Evolutionary conservation across 2,888 invertebrate species (phyloP), one percentile per base, ranked within the genome.

Genomic region (Hecatera dysodea): DNA sequence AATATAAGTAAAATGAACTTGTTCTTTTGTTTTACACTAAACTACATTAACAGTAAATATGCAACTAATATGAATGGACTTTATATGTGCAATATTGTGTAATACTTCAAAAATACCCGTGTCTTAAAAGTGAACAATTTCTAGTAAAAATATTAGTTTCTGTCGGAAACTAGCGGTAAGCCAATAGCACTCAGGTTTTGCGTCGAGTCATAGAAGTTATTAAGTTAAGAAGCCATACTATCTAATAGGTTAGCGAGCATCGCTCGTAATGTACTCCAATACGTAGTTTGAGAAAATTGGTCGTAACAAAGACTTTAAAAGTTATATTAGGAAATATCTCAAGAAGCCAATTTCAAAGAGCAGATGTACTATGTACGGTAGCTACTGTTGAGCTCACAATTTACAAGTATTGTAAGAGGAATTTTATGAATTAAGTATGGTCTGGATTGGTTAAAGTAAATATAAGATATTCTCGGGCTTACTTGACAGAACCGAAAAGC

Each of bases 141-240:
- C 22, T 48, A 56, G 46, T 67, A 52, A 53, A 64, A 62, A 67
- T 60, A 79, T 79, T 76, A 71, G 33, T 70, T 64, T 65, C 50
- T 19, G 52, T 62, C 67, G 77, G 75, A 78, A 78, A 65, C 65
- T 46, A 78, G 65, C 60, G 22, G 39, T 69, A 79, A 78, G 36
- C 75, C 65, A 78, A 78, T 78, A 78, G 17, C 77, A 78, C 74
- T 78, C 39, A 65, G 44, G 55, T 64, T 73, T 78, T 65, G 48
- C 69, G 77, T 50, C 61, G 69, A 78, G 74, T 78, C 77, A 78
- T 69, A 62, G 1, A 78, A 62, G 61, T 79, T 78, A 78, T 69
- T 78, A 78, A 78, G 69, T 74, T 64, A 69, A 79, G 79, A 74
- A 68, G 79, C 68, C 64, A 3, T 53, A 65, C 29, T 64, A 65